Conservation (phyloP, 2,113 vertebrate species). For the Pangasianodon hypophthalmus region DNA sequence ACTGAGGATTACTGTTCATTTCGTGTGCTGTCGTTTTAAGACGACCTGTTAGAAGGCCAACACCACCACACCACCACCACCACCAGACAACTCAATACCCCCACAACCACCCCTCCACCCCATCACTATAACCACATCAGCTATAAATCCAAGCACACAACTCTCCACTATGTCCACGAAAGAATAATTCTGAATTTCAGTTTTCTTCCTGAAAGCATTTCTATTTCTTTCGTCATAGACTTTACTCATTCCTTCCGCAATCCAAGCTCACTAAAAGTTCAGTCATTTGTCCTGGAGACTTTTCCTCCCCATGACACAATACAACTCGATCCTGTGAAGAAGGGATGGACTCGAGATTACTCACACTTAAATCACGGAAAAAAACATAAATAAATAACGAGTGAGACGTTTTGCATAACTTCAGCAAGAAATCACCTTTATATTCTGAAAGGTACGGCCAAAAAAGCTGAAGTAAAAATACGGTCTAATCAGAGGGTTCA, state of each 20-base stretch:
- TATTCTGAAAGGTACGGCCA: neutral
- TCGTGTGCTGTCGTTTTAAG: slow-evolving; percentile 64
- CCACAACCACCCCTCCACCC: neutral
- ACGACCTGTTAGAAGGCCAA: slow-evolving; percentile 65
- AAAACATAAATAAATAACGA: neutral
- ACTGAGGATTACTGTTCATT: slow-evolving; percentile 70
- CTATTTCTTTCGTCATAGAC: neutral
- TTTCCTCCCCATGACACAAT: slow-evolving; percentile 11
- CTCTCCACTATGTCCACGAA: neutral
- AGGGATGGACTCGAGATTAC: neutral
- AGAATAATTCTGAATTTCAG: neutral
- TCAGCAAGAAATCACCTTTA: slow-evolving; percentile 12
- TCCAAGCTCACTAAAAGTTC: slow-evolving; percentile 38
- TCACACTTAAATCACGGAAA: neutral
- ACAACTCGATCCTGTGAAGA: slow-evolving; percentile 13
- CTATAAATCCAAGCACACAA: slow-evolving; percentile 28
- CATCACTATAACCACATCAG: slow-evolving; percentile 21
- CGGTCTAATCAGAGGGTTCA: neutral
- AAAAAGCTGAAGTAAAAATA: neutral
- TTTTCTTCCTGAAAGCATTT: slow-evolving; percentile 1
- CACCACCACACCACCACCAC: slow-evolving; percentile 49
- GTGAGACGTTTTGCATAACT: slow-evolving; percentile 15
- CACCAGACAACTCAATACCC: neutral
- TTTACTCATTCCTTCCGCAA: slow-evolving; percentile 21
- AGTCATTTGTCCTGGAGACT: slow-evolving; percentile 8